Evolutionary conservation across 2,113 vertebrate genomes (phyloP).

Genomic region (Cepphus grylle): DNA sequence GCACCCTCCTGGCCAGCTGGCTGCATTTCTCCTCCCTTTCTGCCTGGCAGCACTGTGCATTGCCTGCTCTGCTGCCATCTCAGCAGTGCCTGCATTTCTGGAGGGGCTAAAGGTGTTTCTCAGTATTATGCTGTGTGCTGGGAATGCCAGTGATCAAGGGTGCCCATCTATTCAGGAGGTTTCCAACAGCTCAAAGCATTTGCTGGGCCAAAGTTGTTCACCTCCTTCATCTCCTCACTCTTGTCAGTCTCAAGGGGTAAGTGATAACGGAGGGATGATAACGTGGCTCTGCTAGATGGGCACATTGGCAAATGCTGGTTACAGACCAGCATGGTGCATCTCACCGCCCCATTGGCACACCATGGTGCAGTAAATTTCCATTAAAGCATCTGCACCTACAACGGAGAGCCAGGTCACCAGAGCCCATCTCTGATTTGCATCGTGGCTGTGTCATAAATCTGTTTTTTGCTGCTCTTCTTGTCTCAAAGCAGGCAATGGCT

Average conservation of each 20-base stretch:
- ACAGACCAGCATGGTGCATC: neutral
- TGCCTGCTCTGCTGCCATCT: neutral
- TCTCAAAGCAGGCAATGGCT: neutral
- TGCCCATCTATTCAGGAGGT: neutral
- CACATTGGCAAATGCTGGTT: rapidly evolving
- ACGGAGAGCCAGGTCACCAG: rapidly evolving
- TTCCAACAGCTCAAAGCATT: neutral
- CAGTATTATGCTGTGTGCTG: neutral
- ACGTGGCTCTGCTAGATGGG: rapidly evolving
- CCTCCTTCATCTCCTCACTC: neutral
- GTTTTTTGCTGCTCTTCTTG: neutral
- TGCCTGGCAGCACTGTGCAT: neutral
- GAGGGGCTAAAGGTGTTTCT: neutral
- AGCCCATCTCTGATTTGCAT: neutral
- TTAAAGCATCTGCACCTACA: neutral
- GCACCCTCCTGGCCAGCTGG: neutral
- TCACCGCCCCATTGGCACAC: neutral
- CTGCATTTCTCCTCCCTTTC: neutral
- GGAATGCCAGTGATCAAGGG: neutral
- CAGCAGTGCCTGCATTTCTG: neutral
- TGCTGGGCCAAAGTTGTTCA: neutral
- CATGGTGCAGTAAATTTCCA: neutral
- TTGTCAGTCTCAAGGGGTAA: neutral
- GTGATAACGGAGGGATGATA: neutral
- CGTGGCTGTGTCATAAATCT: neutral